Conservation (phyloP, 2,113 vertebrate genomes). For the Neotragus pygmaeus region DNA sequence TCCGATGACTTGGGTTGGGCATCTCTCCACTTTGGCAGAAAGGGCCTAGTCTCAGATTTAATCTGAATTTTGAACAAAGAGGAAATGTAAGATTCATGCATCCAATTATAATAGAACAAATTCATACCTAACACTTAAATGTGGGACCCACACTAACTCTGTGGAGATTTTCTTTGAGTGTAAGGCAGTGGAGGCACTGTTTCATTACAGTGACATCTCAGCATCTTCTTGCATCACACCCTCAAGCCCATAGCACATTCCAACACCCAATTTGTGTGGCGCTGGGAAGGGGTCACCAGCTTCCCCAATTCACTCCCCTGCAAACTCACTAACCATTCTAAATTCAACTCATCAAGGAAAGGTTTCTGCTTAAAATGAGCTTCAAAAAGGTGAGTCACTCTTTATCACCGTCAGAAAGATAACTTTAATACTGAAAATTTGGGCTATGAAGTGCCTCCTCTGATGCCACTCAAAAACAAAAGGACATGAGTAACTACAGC, state of each 20-base stretch:
- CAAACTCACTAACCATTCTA: background rate
- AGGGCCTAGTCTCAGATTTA: background rate
- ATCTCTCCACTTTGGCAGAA: background rate
- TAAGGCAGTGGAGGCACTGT: background rate
- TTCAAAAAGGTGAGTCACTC: slow-evolving; percentile 2
- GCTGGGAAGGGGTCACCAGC: background rate
- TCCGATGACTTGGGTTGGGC: background rate
- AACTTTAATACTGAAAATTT: background rate
- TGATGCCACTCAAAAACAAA: slow-evolving; percentile 5
- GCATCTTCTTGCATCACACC: background rate
- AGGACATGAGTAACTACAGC: background rate
- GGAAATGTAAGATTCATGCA: background rate
- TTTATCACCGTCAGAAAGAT: background rate
- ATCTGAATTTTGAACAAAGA: background rate
- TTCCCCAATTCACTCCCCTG: background rate
- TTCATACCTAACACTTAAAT: background rate
- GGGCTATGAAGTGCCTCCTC: background rate
- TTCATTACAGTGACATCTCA: background rate
- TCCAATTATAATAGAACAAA: background rate
- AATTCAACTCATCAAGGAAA: slow-evolving; percentile 26
- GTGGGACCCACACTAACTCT: background rate
- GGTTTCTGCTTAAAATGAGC: background rate
- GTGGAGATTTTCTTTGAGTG: background rate
- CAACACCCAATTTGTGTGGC: background rate
- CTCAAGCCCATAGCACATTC: background rate